Percentiles rank a stretch among this genome's conserved stretches.
phyloP scores from a whole-genome alignment of 2,113 vertebrate species.

The Bagarius yarrelli region DNA sequence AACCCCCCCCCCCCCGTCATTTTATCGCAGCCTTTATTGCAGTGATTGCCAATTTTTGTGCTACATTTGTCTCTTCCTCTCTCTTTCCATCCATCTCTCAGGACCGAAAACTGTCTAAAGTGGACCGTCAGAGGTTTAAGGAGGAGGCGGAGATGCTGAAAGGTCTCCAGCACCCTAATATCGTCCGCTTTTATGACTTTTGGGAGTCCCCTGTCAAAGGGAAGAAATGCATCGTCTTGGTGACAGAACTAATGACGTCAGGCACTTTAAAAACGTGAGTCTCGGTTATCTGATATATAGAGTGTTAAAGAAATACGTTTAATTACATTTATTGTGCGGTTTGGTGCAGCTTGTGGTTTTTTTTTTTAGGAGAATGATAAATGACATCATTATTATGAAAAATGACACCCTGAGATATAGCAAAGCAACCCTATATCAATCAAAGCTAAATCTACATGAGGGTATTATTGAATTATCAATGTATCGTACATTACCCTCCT shows the following conservation, averaged over 20 bases:
- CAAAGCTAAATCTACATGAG: background rate
- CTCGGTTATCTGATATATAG: background rate
- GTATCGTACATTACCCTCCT: background rate
- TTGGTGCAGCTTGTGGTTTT: background rate
- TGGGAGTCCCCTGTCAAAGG: constrained; percentile 95
- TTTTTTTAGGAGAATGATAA: background rate
- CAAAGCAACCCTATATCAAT: background rate
- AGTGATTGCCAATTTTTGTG: background rate
- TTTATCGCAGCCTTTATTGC: background rate
- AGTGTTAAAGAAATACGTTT: background rate
- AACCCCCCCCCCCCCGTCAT: background rate
- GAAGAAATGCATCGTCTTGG: constrained; percentile 92
- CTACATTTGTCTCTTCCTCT: background rate
- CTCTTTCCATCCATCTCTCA: constrained; percentile 50
- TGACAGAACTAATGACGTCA: constrained; percentile 97
- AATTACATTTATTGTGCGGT: too few species aligned
- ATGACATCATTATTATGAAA: background rate
- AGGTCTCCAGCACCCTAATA: constrained; percentile 95
- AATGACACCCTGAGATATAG: background rate
- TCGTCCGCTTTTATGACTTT: constrained; percentile 97
- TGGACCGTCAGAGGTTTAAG: constrained; percentile 92
- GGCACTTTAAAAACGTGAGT: constrained; percentile 97
- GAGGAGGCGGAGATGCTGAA: constrained; percentile 98
- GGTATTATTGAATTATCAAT: background rate
- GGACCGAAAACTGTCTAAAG: constrained; percentile 94